Base-by-base conservation (phyloP, 1,140 invertebrate species). In the Phocides pigmalion region DNA sequence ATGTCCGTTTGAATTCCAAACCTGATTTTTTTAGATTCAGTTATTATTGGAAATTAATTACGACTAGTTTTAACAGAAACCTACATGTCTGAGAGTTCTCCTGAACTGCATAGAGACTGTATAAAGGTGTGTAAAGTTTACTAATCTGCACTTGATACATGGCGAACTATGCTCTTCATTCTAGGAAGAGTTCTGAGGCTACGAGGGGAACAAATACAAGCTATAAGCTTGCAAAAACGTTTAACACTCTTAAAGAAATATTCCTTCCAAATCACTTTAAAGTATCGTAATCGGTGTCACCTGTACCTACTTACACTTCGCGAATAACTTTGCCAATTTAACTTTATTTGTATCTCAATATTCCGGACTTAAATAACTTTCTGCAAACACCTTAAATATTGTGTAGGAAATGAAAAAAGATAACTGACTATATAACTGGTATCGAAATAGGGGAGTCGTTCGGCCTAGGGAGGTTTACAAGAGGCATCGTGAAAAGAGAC, bases 341-440 rank as follows among this genome's bases (percentile, higher is more conserved):
- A 90, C 84, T 90, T 90, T 87, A 87, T 89, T 87, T 90, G 79
- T 86, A 83, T 87, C 81, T 44, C 70, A 81, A 88, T 87, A 87
- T 83, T 84, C 78, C 70, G 50, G 66, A 84, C 73, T 82, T 79
- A 81, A 81, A 82, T 81, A 87, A 85, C 76, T 84, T 84, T 76
- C 76, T 66, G 58, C 56, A 66, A 78, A 74, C 73, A 71, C 59
- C 70, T 78, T 79, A 82, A 83, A 84, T 80, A 78, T 83, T 81
- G 66, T 79, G 73, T 77, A 74, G 71, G 64, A 79, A 83, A 86
- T 81, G 72, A 82, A 83, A 83, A 89, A 86, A 85, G 82, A 82
- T 84, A 87, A 88, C 81, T 79, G 82, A 87, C 84, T 87, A 81
- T 73, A 69, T 78, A 81, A 82, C 81, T 76, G 76, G 74, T 83